Base-by-base conservation (phyloP, 2,113 vertebrate genomes). In the Malaclemys terrapin region DNA sequence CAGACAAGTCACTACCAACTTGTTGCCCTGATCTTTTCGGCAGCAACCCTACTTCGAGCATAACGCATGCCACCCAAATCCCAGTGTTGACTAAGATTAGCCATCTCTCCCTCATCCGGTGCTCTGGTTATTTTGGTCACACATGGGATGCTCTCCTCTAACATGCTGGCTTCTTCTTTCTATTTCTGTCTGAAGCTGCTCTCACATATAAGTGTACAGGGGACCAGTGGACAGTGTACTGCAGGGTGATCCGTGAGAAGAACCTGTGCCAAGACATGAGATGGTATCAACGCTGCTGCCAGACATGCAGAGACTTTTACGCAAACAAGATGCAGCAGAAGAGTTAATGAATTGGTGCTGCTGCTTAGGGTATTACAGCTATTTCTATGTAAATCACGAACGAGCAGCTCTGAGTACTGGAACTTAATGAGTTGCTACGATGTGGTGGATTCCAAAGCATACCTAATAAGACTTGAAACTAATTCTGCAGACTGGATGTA, bases 241-340 rank as follows among this genome's bases (percentile, higher is more conserved):
- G 99, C 92, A 98, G 98, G 75, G 99, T 99, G 97, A 98, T 99
- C 96, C 98, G 99, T 1, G 99, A 99, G 96, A 99, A 99, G 98
- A 99, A 99, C 94, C 98, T 99, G 53, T 99, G 99, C 94, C 99
- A 99, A 96, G 99, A 99, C 98, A 99, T 99, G 99, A 98, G 99
- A 92, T 99, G 99, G 99, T 99, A 99, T 96, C 99, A 99, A 90
- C 99, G 99, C 96, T 99, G 99, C 98, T 99, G 99, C 98, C 98
- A 99, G 96, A 99, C 99, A 3, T 99, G 99, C 98, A 98, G 99
- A 98, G 99, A 99, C 99, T 99, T 99, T 98, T 99, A 99, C 79
- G 99, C 99, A 78, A 99, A 97, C 98, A 99, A 99, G 98, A 98
- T 99, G 98, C 98, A 98, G 95, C 98, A 95, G 98, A 99, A 97